Evolutionary conservation across 2,113 vertebrate species (phyloP).

Genomic region (Athene noctua): DNA sequence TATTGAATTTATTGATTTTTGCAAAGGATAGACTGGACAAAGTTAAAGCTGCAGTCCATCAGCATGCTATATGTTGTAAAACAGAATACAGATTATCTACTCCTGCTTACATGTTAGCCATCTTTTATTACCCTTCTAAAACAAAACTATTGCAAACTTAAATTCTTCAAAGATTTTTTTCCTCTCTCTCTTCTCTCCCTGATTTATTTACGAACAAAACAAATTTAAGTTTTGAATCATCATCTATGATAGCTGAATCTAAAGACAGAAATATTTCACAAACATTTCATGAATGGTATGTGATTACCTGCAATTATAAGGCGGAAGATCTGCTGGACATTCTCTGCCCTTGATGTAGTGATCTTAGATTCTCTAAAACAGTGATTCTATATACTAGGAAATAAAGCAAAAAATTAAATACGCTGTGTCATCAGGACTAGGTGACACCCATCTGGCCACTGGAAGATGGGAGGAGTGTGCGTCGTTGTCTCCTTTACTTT

Average conservation of each 20-base stretch:
- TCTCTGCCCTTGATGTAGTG: not conserved
- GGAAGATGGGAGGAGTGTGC: fast-evolving
- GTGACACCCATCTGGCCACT: not conserved
- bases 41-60: not conserved
- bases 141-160: not conserved
- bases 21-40: not conserved
- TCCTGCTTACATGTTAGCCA: fast-evolving
- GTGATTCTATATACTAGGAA: not conserved
- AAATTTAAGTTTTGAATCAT: not conserved
- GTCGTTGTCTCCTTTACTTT: not conserved
- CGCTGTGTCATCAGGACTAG: not conserved
- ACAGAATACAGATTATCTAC: not conserved
- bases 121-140: not conserved
- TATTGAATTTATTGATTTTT: not conserved
- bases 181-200: not conserved
- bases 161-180: not conserved
- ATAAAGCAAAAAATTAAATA: not conserved
- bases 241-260: not conserved
- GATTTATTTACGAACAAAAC: not conserved
- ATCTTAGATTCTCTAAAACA: not conserved
- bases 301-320: not conserved
- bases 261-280: not conserved
- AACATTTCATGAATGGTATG: fast-evolving
- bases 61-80: not conserved
- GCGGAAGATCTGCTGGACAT: not conserved